Evolutionary conservation across 2,797 vertebrate species (phyloP).

Genomic region (Spinus pinus): DNA sequence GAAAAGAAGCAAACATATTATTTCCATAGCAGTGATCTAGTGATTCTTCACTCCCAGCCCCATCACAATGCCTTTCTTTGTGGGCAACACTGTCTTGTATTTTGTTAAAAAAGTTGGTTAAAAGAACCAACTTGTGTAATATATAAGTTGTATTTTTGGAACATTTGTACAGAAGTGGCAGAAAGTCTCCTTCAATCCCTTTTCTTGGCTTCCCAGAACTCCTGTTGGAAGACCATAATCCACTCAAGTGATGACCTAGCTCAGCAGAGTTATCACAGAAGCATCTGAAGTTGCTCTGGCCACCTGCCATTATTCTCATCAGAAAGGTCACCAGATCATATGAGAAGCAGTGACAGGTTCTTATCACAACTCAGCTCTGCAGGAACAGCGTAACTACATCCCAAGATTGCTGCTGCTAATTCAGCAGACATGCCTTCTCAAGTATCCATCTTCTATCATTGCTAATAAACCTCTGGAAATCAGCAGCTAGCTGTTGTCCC

Average conservation of each 20-base stretch:
- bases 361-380: not conserved
- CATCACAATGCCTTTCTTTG: not conserved
- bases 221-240: conserved; percentile 15
- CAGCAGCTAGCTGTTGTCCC: not conserved
- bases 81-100: not conserved
- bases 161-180: not conserved
- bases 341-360: not conserved
- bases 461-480: not conserved
- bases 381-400: not conserved
- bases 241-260: not conserved
- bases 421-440: not conserved
- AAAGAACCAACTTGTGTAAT: not conserved
- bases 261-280: not conserved
- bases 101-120: not conserved
- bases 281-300: not conserved
- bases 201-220: not conserved
- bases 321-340: not conserved
- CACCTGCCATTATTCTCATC: not conserved
- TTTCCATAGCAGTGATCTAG: not conserved
- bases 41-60: not conserved
- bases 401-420: not conserved
- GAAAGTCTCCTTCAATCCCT: not conserved
- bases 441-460: not conserved
- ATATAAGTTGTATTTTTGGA: not conserved
- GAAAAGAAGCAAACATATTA: conserved; percentile 48